Percentiles rank a stretch among this genome's conserved stretches.
phyloP scores from a whole-genome alignment of 2,113 vertebrate genomes.

The Cephalopholis sonnerati region DNA sequence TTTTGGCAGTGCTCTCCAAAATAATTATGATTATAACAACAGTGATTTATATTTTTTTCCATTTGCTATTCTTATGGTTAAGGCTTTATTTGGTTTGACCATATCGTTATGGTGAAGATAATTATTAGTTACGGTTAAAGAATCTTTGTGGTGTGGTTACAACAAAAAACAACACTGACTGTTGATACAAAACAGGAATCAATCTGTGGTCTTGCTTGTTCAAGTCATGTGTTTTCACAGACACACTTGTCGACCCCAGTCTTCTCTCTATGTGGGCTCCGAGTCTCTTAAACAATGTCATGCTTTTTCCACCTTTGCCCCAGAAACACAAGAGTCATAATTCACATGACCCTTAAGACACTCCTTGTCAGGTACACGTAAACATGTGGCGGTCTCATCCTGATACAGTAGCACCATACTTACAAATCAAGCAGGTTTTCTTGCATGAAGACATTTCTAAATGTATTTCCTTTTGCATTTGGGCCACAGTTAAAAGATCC shows the following conservation, averaged over 20 bases:
- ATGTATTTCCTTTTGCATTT: neutral
- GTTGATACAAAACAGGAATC: neutral
- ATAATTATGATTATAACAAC: neutral
- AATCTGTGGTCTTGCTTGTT: neutral
- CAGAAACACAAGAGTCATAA: slow-evolving; percentile 1
- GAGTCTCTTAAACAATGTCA: neutral
- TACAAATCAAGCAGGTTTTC: neutral
- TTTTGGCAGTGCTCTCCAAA: neutral
- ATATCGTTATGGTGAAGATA: neutral
- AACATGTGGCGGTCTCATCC: neutral
- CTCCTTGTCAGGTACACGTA: neutral
- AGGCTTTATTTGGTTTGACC: neutral
- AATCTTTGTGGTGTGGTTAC: neutral
- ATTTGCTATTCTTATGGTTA: too few relatives aligned
- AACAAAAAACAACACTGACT: neutral
- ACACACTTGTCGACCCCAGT: rapidly evolving
- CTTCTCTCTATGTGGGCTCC: neutral
- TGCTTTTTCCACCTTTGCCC: slow-evolving; percentile 10
- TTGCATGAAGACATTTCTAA: neutral
- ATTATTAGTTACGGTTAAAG: neutral
- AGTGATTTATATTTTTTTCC: neutral
- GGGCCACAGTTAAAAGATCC: neutral
- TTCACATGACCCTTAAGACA: neutral
- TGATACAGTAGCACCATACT: too few relatives aligned
- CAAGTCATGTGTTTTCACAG: neutral